Evolutionary conservation across 2,113 vertebrate genomes (phyloP).

Genomic region (Pseudorectes ferrugineus): DNA sequence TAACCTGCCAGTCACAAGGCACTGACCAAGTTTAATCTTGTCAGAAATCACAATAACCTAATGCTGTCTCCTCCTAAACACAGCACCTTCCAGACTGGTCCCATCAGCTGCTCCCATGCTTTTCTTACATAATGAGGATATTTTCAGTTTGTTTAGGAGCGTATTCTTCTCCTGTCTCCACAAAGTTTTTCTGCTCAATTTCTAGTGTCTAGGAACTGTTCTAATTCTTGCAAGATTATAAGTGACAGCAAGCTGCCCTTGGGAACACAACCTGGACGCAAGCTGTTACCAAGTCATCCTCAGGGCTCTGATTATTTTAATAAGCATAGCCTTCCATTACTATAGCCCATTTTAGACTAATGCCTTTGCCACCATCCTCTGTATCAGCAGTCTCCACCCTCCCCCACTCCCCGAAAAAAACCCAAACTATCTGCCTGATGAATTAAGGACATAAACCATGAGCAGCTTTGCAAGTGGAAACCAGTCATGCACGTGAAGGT

Average conservation of each 20-base stretch:
- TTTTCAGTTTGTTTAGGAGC: background rate
- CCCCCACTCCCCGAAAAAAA: background rate
- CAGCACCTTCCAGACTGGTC: background rate
- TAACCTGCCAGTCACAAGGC: background rate
- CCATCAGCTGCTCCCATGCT: background rate
- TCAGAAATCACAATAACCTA: background rate
- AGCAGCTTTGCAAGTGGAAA: background rate
- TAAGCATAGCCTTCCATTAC: background rate
- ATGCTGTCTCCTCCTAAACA: background rate
- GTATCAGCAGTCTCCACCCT: rapidly evolving
- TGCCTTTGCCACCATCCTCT: background rate
- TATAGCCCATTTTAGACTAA: background rate
- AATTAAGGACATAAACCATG: background rate
- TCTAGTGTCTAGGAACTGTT: rapidly evolving
- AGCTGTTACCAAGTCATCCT: background rate
- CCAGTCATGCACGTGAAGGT: background rate
- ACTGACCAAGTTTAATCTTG: background rate
- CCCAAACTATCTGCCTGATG: background rate
- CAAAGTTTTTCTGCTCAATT: background rate
- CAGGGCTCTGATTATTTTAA: background rate
- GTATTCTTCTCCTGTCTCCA: background rate
- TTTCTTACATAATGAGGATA: background rate
- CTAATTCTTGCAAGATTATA: background rate
- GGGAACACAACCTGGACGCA: background rate
- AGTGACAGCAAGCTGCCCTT: background rate